These are phyloP conservation scores for Mycalesis mineus DNA, from an alignment of 2,888 invertebrate genomes.

Conservation along the genomic window DNA sequence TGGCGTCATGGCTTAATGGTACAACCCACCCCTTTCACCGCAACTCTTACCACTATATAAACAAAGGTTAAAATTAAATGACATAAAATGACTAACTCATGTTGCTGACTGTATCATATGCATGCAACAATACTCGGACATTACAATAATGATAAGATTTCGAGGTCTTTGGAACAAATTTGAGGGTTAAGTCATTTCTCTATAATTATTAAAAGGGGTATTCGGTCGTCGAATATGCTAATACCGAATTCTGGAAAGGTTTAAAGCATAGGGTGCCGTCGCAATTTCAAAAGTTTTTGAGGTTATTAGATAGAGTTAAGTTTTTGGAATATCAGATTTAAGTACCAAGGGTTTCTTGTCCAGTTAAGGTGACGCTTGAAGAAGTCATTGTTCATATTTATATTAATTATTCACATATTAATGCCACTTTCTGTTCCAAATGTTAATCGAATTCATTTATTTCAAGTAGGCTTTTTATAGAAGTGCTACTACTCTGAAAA, in stretches of 20 bases:
- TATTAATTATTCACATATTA: no score
- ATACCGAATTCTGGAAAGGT: slow-evolving; percentile 13
- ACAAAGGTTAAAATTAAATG: background rate
- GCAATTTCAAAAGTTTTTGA: no score
- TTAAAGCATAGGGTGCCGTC: background rate
- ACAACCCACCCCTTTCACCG: slow-evolving; percentile 14
- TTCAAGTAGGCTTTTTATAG: no score
- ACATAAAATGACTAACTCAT: background rate
- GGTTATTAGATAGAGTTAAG: no score
- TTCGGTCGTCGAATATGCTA: slow-evolving; percentile 19
- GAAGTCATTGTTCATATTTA: no score
- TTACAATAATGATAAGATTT: slow-evolving; percentile 64
- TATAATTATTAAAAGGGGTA: slow-evolving; percentile 12
- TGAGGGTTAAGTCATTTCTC: slow-evolving; percentile 25
- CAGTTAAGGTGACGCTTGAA: no score
- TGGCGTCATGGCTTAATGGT: slow-evolving; percentile 25
- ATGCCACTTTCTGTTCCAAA: no score
- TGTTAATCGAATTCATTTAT: no score
- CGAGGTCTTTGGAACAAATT: slow-evolving; percentile 32
- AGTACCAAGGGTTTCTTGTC: no score
- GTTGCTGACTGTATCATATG: slow-evolving; percentile 12
- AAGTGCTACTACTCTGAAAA: no score
- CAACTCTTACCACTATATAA: slow-evolving; percentile 6
- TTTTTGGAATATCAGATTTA: no score
- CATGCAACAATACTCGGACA: slow-evolving; percentile 38